Percentiles rank a stretch among this genome's conserved stretches.
phyloP scores from a whole-genome alignment of 2,113 vertebrate genomes.

The sheep (Ovis aries) region DNA sequence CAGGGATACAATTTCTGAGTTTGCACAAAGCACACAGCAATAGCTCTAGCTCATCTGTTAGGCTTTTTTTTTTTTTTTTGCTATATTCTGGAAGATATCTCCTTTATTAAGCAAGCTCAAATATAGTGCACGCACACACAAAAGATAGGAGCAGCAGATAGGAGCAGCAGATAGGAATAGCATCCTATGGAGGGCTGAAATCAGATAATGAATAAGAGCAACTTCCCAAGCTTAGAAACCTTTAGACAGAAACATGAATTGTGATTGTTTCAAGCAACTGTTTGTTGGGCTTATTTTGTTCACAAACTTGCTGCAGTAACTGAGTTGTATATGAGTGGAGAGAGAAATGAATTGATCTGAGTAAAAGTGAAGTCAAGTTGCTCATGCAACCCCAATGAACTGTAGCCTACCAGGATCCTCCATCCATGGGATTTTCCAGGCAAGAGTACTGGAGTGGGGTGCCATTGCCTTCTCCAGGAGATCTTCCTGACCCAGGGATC shows the following conservation, averaged over 20 bases:
- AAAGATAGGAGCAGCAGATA: not conserved
- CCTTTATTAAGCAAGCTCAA: not conserved
- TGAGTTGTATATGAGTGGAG: not conserved
- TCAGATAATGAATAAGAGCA: not conserved
- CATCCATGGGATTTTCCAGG: no score
- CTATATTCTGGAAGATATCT: not conserved
- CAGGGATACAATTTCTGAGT: not conserved
- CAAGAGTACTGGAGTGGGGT: no score
- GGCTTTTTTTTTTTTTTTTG: not conserved
- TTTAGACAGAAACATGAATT: not conserved
- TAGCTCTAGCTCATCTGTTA: not conserved
- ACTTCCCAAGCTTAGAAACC: not conserved
- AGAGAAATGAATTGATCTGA: not conserved
- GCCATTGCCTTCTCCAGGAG: no score
- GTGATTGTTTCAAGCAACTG: not conserved
- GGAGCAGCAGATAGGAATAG: not conserved
- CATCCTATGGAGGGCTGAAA: not conserved
- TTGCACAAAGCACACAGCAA: not conserved
- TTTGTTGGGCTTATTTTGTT: not conserved
- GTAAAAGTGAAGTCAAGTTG: not conserved
- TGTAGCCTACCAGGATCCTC: no score
- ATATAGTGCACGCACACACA: rapidly evolving
- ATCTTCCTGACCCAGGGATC: no score
- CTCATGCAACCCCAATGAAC: no score
- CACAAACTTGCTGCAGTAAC: not conserved